phyloP scores from a whole-genome alignment of 2,797 vertebrate species.

The Eurystomus glaucurus region DNA sequence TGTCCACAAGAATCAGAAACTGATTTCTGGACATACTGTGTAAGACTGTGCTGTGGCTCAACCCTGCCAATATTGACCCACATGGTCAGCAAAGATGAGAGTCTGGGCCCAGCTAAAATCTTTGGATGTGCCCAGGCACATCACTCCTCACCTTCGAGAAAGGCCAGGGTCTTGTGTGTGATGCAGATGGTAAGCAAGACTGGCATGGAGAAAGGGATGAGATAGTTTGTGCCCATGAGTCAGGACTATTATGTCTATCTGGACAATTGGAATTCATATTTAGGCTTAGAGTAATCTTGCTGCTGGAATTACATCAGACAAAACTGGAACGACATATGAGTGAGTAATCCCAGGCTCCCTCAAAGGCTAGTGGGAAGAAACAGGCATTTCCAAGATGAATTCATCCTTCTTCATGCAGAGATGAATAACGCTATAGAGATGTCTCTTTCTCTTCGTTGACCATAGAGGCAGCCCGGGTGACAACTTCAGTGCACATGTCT shows the following conservation, averaged over 20 bases:
- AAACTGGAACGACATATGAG: neutral
- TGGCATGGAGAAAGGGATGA: neutral
- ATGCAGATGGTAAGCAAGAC: neutral
- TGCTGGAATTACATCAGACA: neutral
- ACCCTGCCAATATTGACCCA: neutral
- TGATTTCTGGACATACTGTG: neutral
- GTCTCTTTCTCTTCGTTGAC: neutral
- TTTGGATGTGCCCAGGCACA: neutral
- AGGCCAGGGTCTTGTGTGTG: neutral
- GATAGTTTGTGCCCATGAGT: rapidly evolving
- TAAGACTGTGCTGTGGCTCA: neutral
- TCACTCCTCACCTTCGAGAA: neutral
- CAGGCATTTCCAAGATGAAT: neutral
- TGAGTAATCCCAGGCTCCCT: neutral
- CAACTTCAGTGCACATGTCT: neutral
- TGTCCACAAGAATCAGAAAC: neutral
- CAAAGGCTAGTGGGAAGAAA: neutral
- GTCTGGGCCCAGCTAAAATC: neutral
- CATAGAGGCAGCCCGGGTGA: neutral
- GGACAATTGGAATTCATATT: neutral
- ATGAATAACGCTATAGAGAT: neutral
- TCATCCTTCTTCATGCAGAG: neutral
- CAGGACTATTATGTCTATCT: neutral
- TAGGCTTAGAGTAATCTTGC: neutral
- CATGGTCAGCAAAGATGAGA: neutral